A percentile compares a stretch with the other conserved stretches of the same genome.
Conservation (phyloP, 2,888 invertebrate genomes). For the Colletes collaris region DNA sequence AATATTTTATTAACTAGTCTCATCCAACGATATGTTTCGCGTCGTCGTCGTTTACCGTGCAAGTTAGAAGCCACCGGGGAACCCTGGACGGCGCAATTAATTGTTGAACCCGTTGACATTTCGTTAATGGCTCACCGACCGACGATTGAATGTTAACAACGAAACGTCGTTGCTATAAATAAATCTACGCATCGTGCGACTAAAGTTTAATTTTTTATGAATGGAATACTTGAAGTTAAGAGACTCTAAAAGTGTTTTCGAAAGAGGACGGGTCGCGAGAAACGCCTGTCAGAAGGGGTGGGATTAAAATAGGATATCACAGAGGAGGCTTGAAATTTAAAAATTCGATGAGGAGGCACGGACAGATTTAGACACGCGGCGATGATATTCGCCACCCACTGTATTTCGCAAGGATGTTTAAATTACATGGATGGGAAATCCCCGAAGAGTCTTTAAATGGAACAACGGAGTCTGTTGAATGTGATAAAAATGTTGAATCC, state of each 20-base stretch:
- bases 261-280: not conserved
- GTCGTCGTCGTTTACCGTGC: not conserved
- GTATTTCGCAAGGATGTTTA: not conserved
- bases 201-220: too few species aligned
- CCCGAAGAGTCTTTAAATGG: not conserved
- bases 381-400: not conserved
- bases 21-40: not conserved
- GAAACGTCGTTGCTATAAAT: not conserved
- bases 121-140: constrained; percentile 12
- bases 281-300: not conserved
- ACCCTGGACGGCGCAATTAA: constrained; percentile 23
- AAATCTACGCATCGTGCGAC: not conserved
- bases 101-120: constrained; percentile 36
- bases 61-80: constrained; percentile 6
- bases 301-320: constrained; percentile 10
- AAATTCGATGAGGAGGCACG: not conserved
- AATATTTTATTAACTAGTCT: too few species aligned
- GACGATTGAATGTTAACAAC: not conserved
- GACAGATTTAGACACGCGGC: not conserved
- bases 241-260: not conserved
- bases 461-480: too few species aligned
- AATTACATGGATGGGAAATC: not conserved
- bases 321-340: not conserved
- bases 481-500: too few species aligned
- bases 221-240: not conserved